Conservation (phyloP, 2,113 vertebrate species). For the Chlamydotis undulata region DNA sequence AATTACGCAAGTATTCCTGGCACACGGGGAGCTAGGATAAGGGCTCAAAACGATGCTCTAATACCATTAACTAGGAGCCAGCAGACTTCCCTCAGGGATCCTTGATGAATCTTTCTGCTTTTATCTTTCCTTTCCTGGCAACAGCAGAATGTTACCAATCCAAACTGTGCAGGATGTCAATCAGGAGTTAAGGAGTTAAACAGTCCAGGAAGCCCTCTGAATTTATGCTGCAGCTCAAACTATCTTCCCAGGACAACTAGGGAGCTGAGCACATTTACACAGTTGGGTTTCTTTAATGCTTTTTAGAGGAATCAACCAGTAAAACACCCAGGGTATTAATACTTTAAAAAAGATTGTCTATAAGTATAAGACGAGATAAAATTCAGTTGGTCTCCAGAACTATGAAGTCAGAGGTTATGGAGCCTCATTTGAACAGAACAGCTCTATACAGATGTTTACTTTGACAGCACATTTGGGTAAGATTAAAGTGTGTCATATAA, state of each 20-base stretch:
- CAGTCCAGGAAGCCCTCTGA: not conserved
- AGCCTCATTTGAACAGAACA: not conserved
- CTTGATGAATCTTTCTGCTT: not conserved
- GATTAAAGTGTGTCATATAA: not conserved
- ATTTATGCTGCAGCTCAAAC: not conserved
- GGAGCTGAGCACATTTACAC: not conserved
- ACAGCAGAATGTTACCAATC: not conserved
- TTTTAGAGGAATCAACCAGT: not conserved
- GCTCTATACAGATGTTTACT: not conserved
- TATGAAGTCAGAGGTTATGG: not conserved
- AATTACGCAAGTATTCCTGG: not conserved
- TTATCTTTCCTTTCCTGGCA: not conserved
- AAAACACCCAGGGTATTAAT: not conserved
- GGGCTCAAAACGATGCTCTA: not conserved
- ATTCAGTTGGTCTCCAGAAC: not conserved
- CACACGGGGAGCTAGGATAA: not conserved
- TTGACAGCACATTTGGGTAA: not conserved
- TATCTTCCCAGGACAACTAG: not conserved
- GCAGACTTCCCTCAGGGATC: not conserved
- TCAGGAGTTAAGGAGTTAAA: not conserved
- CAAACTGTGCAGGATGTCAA: rapidly evolving
- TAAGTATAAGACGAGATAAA: not conserved
- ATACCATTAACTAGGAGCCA: not conserved
- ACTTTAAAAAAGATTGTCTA: not conserved
- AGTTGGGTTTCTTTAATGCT: not conserved